Percentiles rank a stretch among this genome's conserved stretches.
Conservation (phyloP, 2,797 vertebrate species). For the Cottoperca gobio region DNA sequence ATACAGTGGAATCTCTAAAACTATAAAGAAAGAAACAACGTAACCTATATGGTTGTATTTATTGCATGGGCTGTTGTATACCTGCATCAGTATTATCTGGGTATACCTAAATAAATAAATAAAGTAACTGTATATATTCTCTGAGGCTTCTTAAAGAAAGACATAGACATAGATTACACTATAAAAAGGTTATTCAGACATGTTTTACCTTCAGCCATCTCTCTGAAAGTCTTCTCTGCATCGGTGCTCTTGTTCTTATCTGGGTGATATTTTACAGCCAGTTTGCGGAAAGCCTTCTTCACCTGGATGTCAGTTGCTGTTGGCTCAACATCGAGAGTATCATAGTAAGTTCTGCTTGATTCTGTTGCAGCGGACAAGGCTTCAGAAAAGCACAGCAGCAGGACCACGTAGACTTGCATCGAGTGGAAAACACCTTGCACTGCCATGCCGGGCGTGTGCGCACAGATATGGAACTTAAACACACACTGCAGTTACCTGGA, state of each 20-base stretch:
- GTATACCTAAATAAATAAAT: background rate
- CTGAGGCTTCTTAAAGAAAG: too few relatives aligned
- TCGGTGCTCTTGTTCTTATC: conserved; percentile 79
- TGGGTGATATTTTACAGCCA: conserved; percentile 78
- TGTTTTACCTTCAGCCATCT: conserved; percentile 78
- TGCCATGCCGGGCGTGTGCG: conserved; percentile 39
- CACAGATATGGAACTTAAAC: conserved; percentile 7
- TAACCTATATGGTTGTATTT: background rate
- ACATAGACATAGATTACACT: too few relatives aligned
- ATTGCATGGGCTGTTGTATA: background rate
- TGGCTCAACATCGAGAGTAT: conserved; percentile 56
- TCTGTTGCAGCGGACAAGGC: conserved; percentile 1
- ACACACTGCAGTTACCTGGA: background rate
- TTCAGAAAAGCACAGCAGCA: conserved; percentile 44
- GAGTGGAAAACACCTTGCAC: conserved; percentile 14
- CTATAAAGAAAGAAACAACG: too few relatives aligned
- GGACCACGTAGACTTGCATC: conserved; percentile 21
- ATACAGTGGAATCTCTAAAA: background rate
- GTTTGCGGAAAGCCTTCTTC: conserved; percentile 72
- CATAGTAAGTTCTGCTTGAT: conserved; percentile 53
- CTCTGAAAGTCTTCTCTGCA: conserved; percentile 77
- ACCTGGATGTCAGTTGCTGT: conserved; percentile 67
- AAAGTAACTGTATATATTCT: background rate
- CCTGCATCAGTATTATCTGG: background rate
- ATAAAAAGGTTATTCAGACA: too few relatives aligned